phyloP scores from a whole-genome alignment of 2,888 invertebrate species.

The Euzetes globulus region DNA sequence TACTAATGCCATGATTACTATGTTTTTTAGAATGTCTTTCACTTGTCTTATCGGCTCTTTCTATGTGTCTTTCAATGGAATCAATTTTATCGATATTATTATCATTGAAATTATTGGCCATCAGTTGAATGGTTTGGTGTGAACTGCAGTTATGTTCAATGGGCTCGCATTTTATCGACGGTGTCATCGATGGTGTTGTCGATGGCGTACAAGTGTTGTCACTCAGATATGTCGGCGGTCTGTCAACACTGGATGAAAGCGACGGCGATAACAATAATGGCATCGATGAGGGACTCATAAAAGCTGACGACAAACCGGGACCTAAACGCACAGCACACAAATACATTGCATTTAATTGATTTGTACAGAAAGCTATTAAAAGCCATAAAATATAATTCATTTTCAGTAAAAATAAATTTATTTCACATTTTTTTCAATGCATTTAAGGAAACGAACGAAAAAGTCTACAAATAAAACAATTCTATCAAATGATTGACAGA shows the following conservation, averaged over 20 bases:
- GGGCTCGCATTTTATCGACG: conserved; percentile 23
- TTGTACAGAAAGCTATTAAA: not conserved
- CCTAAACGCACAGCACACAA: not conserved
- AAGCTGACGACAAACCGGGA: conserved; percentile 19
- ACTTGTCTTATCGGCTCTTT: not conserved
- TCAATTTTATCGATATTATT: not conserved
- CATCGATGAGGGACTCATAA: conserved; percentile 22
- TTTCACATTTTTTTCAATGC: not conserved
- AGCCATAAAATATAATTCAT: not conserved
- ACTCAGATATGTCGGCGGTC: conserved; percentile 24
- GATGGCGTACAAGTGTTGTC: conserved; percentile 1
- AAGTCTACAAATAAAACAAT: not conserved
- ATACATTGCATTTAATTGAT: not conserved
- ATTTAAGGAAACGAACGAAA: not conserved
- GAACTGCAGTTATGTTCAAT: conserved; percentile 2
- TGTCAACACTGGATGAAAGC: conserved; percentile 19
- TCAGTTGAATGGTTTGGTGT: not conserved
- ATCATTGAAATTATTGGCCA: not conserved
- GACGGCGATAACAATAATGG: conserved; percentile 21
- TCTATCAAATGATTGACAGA: not conserved
- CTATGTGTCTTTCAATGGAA: not conserved
- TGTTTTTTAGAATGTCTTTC: not conserved
- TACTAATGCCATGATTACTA: not conserved
- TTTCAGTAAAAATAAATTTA: not conserved
- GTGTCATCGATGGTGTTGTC: conserved; percentile 11